A percentile compares a stretch with the other conserved stretches of the same genome.
Conservation (phyloP, 2,797 vertebrate genomes). For the Pantherophis alleghaniensis region DNA sequence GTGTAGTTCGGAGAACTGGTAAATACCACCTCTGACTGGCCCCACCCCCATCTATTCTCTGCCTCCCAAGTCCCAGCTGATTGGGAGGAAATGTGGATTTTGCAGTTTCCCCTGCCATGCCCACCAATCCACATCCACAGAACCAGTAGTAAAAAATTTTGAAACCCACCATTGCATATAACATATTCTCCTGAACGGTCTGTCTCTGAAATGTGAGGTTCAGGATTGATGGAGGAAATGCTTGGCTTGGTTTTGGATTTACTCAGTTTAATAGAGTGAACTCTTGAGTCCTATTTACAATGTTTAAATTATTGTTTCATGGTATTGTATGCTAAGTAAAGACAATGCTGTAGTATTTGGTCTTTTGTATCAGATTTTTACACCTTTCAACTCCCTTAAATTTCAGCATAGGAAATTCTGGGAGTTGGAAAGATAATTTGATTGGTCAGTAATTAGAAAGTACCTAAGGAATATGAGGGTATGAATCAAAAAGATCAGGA, state of each 20-base stretch:
- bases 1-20: no score
- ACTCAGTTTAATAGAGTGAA: not conserved
- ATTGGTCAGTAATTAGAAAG: not conserved
- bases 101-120: no score
- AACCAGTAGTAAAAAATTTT: no score
- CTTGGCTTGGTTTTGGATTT: no score
- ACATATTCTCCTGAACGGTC: not conserved
- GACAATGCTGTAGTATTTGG: not conserved
- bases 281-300: not conserved
- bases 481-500: no score
- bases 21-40: no score
- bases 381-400: not conserved
- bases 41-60: no score
- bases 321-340: not conserved
- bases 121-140: no score
- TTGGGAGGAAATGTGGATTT: no score
- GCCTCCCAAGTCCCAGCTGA: no score
- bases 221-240: not conserved
- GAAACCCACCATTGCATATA: not conserved
- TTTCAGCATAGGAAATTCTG: not conserved
- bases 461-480: not conserved
- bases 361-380: not conserved
- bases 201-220: not conserved
- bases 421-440: not conserved
- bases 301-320: not conserved